Conservation (phyloP, 2,113 vertebrate genomes). For the Plestiodon gilberti region DNA sequence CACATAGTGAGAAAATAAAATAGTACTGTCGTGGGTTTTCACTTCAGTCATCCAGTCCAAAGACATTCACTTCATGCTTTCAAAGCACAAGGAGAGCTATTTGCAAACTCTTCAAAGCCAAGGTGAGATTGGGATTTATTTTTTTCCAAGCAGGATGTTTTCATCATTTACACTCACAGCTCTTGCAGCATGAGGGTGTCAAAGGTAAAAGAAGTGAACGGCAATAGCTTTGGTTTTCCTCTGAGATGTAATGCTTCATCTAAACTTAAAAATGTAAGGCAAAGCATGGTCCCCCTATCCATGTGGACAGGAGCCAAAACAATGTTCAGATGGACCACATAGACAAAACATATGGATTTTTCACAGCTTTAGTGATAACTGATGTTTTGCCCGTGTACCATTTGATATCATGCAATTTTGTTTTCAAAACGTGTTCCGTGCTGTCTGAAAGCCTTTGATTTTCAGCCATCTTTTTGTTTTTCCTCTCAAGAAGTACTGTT, state of each 20-base stretch:
- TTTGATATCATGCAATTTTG: slow-evolving; percentile 8
- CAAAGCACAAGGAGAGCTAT: background rate
- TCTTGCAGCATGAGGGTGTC: background rate
- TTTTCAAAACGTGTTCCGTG: slow-evolving; percentile 31
- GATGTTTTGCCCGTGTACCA: slow-evolving; percentile 10
- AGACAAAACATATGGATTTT: slow-evolving; percentile 42
- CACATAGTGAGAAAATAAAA: background rate
- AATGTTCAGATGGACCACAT: background rate
- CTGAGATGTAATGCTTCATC: slow-evolving; percentile 25
- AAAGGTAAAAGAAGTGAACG: background rate
- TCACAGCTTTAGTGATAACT: slow-evolving; percentile 23
- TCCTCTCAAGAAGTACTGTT: slow-evolving; percentile 25
- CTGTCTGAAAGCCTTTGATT: slow-evolving; percentile 18
- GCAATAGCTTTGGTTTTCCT: background rate
- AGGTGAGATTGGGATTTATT: background rate
- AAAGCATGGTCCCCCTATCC: background rate
- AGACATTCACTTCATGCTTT: background rate
- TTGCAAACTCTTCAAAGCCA: slow-evolving; percentile 17
- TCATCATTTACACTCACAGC: background rate
- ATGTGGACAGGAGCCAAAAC: slow-evolving; percentile 29
- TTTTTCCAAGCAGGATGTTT: background rate
- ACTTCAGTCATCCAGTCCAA: background rate
- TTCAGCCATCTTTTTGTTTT: slow-evolving; percentile 24
- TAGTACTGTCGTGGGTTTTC: background rate
- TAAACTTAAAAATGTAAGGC: background rate